Base-by-base conservation (phyloP, 1,140 invertebrate genomes). In the Drosophila asahinai region DNA sequence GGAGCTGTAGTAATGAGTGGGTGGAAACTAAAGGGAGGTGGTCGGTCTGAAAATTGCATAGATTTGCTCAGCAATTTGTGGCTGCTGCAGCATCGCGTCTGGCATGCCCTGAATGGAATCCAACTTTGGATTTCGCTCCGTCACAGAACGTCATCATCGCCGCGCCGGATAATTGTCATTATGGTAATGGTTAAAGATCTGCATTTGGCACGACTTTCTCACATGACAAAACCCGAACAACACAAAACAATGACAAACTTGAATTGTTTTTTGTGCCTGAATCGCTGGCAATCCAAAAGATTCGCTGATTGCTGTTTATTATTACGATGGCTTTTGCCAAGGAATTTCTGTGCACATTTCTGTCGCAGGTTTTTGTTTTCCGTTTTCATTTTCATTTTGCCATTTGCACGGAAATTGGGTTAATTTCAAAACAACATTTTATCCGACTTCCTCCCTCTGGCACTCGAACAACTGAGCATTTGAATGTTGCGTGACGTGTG, bases 131-230 rank as follows among this genome's bases (percentile, higher is more conserved):
- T 71, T 70, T 68, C 63, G 49, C 67, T 71, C 17, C 49, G 47
- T 57, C 67, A 71, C 30, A 25, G 33, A 38, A 36, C 54, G 19
- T 54, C 48, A 30, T 54, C 61, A 40, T 40, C 22, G 19, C 2
- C 3, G 12, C 5, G 5, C 5, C 4, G 51, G 51, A 72, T 71
- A 72, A 71, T 70, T 70, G 65, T 52, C 79, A 79, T 86, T 83
- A 80, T 66, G 67, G 80, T 86, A 77, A 83, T 66, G 57, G 36
- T 58, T 60, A 57, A 62, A 77, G 36, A 60, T 73, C 83, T 89
- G 83, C 84, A 89, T 87, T 87, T 87, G 83, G 81, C 83, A 83
- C 77, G 71, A 87, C 83, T 87, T 87, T 87, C 83, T 81, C 81
- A 87, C 81, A 83, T 78, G 84, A 83, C 77, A 83, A 52, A 81